phyloP scores from a whole-genome alignment of 2,797 vertebrate species.

The Gallirallus australis region DNA sequence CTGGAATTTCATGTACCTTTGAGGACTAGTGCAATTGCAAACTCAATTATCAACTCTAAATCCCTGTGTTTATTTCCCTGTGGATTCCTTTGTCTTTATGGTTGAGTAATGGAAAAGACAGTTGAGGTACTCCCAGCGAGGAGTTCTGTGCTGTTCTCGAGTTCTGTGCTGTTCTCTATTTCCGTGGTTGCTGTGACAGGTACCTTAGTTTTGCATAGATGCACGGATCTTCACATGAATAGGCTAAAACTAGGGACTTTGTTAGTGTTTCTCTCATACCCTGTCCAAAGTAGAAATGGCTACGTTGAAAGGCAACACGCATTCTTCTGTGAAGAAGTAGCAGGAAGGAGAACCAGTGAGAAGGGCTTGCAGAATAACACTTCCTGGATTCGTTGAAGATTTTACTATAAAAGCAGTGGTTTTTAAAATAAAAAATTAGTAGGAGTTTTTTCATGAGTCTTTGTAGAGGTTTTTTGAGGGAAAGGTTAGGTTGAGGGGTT shows the following conservation, averaged over 20 bases:
- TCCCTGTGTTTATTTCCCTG: neutral
- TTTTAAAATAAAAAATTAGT: neutral
- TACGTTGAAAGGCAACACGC: rapidly evolving
- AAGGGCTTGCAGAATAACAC: neutral
- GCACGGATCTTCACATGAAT: neutral
- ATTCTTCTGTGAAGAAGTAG: neutral
- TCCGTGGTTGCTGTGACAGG: neutral
- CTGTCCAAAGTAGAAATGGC: neutral
- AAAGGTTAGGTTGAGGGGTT: neutral
- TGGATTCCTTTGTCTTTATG: neutral
- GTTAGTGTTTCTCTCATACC: neutral
- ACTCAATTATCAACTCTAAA: neutral
- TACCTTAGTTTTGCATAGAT: neutral
- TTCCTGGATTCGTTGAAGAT: neutral
- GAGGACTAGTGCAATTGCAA: neutral
- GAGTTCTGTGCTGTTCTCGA: too few species aligned
- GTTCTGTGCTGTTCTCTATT: too few species aligned
- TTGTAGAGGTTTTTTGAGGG: neutral
- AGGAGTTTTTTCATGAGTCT: neutral
- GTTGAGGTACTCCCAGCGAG: too few species aligned
- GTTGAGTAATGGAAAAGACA: neutral
- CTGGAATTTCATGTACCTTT: neutral
- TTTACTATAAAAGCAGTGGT: neutral
- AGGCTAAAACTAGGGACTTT: neutral
- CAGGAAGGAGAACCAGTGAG: neutral